These are phyloP conservation scores for Naso thynnoides DNA, from an alignment of 2,797 vertebrate species.

Conservation along the genomic window DNA sequence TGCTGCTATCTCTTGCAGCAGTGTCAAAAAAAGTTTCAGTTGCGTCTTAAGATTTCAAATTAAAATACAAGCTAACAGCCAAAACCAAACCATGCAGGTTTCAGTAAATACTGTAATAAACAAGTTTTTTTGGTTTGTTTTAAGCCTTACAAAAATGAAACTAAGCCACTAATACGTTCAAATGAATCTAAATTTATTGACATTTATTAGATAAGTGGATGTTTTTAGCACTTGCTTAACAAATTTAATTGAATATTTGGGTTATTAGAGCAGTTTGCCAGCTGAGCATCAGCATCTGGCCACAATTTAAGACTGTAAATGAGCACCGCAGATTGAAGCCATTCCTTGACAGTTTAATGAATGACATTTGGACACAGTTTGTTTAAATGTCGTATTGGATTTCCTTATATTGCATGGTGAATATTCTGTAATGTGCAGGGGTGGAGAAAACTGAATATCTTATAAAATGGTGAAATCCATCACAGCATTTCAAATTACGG, in stretches of 20 bases:
- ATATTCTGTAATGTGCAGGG: background rate
- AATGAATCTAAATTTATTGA: background rate
- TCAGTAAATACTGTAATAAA: background rate
- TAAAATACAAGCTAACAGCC: background rate
- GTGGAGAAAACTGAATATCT: background rate
- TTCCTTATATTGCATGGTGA: background rate
- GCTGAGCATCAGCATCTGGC: background rate
- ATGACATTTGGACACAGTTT: background rate
- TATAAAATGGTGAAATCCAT: background rate
- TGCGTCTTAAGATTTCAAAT: too few relatives aligned
- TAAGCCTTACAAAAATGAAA: background rate
- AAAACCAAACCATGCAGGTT: too few relatives aligned
- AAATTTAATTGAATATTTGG: background rate
- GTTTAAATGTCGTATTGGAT: background rate
- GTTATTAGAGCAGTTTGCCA: background rate
- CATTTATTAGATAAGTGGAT: background rate
- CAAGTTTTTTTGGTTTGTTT: background rate
- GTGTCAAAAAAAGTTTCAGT: too few relatives aligned
- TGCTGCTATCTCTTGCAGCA: too few relatives aligned
- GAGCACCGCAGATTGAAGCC: background rate
- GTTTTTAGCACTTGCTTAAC: background rate
- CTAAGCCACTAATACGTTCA: background rate
- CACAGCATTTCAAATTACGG: background rate
- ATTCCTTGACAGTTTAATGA: slow-evolving; percentile 16
- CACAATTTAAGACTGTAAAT: background rate